phyloP scores from a whole-genome alignment of 2,888 invertebrate species.

The Hyposoter dolosus region DNA sequence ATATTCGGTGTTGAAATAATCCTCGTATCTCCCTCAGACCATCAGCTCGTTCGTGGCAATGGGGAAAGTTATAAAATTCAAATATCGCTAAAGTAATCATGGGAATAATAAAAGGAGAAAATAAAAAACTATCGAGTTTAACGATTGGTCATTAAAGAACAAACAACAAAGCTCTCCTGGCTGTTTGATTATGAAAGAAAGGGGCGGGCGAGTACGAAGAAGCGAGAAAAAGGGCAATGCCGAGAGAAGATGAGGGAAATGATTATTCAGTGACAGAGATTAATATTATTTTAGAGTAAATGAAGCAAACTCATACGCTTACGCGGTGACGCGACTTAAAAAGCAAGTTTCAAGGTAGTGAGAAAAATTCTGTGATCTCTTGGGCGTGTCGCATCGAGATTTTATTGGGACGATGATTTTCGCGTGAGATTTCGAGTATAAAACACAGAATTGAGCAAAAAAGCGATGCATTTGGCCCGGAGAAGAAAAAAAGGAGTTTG shows the following conservation, averaged over 20 bases:
- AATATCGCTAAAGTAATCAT: conserved; percentile 48
- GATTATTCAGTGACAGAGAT: conserved; percentile 42
- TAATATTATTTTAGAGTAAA: conserved; percentile 64
- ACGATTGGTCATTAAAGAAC: conserved; percentile 39
- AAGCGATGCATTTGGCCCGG: not conserved
- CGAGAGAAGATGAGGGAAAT: conserved; percentile 5
- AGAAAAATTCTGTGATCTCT: conserved; percentile 66
- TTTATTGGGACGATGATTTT: conserved; percentile 25
- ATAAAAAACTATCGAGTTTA: not conserved
- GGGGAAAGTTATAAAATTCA: conserved; percentile 49
- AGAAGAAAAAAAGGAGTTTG: conserved; percentile 12
- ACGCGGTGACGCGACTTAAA: conserved; percentile 70
- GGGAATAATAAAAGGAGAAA: conserved; percentile 11
- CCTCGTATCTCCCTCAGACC: conserved; percentile 59
- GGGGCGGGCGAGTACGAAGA: not conserved
- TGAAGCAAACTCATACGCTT: conserved; percentile 65
- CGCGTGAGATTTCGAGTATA: conserved; percentile 3
- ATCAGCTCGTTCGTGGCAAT: conserved; percentile 58
- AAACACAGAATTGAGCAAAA: conserved; percentile 7
- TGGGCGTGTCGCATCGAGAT: conserved; percentile 63
- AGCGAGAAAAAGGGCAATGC: not conserved
- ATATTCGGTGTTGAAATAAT: conserved; percentile 26
- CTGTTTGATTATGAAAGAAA: conserved; percentile 33
- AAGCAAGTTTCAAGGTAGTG: conserved; percentile 64
- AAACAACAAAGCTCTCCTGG: conserved; percentile 19